Conservation (phyloP, 2,888 invertebrate species). For the Drosophila picticornis region DNA sequence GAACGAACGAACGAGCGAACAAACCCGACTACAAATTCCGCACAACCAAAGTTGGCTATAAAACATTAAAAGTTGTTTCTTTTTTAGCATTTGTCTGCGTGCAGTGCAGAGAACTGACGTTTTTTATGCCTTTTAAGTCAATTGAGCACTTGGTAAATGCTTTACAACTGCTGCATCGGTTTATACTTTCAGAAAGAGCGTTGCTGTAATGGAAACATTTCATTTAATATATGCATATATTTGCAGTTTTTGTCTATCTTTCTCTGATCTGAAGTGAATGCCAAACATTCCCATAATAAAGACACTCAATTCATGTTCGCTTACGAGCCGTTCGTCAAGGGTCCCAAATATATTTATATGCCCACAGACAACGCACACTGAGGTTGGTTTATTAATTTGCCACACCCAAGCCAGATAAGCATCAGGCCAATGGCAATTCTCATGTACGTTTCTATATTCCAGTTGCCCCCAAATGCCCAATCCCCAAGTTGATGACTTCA, state of each 20-base stretch:
- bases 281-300: slow-evolving; percentile 4
- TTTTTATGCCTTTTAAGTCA: slow-evolving; percentile 26
- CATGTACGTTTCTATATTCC: slow-evolving; percentile 9
- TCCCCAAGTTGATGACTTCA: slow-evolving; percentile 29
- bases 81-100: slow-evolving; percentile 3
- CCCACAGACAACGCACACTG: neutral
- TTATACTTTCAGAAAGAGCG: neutral
- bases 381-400: slow-evolving; percentile 34
- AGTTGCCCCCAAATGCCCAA: slow-evolving; percentile 12
- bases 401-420: slow-evolving; percentile 30
- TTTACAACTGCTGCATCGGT: slow-evolving; percentile 11
- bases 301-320: slow-evolving; percentile 8
- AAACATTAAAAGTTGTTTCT: slow-evolving; percentile 49
- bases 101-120: slow-evolving; percentile 9
- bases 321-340: slow-evolving; percentile 8
- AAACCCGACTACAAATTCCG: slow-evolving; percentile 51
- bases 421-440: slow-evolving; percentile 20
- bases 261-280: neutral
- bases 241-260: neutral
- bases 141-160: slow-evolving; percentile 17
- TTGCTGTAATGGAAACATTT: neutral
- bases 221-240: neutral
- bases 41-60: slow-evolving; percentile 62
- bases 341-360: neutral
- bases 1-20: slow-evolving; percentile 18